Conservation (phyloP, 2,113 vertebrate species). For the Excalfactoria chinensis region DNA sequence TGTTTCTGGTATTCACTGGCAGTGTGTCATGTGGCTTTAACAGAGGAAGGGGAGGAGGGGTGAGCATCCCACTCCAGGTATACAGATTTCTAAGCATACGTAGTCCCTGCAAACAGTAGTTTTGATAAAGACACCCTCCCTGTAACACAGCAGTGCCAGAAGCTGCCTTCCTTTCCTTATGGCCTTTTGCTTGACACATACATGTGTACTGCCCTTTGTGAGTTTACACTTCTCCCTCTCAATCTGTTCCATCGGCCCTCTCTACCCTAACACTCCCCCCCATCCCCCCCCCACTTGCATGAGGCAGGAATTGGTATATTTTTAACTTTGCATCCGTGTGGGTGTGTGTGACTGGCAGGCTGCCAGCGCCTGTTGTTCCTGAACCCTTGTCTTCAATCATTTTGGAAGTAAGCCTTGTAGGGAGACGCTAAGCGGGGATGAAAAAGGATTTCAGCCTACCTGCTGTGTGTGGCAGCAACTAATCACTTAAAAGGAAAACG, state of each 20-base stretch:
- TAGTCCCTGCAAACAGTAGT: background rate
- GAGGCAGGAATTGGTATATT: slow-evolving; percentile 63
- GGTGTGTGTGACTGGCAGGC: slow-evolving; percentile 65
- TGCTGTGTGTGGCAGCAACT: slow-evolving; percentile 57
- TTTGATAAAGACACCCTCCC: slow-evolving; percentile 2
- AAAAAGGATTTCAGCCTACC: slow-evolving; percentile 67
- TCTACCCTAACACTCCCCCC: background rate
- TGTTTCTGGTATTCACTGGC: background rate
- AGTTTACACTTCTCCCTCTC: slow-evolving; percentile 52
- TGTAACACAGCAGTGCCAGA: background rate
- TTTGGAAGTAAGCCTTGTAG: slow-evolving; percentile 55
- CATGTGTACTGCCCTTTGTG: slow-evolving; percentile 51
- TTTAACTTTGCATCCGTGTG: slow-evolving; percentile 71
- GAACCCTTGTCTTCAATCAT: slow-evolving; percentile 67
- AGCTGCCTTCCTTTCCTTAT: background rate
- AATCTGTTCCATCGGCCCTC: slow-evolving; percentile 58
- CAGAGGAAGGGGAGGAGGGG: background rate
- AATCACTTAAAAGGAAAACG: slow-evolving; percentile 30
- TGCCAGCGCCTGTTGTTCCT: slow-evolving; percentile 59
- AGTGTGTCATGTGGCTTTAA: background rate
- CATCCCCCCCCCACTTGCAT: slow-evolving; percentile 31
- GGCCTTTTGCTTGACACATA: slow-evolving; percentile 57
- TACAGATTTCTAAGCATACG: background rate
- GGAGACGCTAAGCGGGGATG: slow-evolving; percentile 36
- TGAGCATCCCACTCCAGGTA: background rate